Evolutionary conservation across 1,140 invertebrate species (phyloP).

Genomic region (Trialeurodes vaporariorum): DNA sequence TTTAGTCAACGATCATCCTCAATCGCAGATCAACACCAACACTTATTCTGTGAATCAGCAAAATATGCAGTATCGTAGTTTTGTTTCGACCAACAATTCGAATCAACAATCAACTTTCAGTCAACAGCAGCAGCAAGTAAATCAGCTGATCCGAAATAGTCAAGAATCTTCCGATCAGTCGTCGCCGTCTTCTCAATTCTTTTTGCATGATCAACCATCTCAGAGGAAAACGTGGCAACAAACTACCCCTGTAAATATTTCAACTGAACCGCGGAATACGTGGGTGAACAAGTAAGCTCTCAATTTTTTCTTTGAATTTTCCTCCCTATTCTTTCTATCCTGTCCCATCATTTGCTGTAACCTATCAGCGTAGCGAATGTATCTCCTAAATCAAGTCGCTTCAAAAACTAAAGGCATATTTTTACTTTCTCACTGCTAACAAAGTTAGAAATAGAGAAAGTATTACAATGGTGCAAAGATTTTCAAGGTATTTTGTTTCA

Average conservation of each 20-base stretch:
- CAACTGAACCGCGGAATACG: slow-evolving; percentile 1
- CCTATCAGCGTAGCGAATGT: no score
- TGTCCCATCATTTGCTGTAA: no score
- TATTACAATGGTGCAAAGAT: no score
- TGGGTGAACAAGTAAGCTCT: neutral
- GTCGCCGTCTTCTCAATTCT: neutral
- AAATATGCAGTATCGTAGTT: neutral
- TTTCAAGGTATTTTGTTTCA: no score
- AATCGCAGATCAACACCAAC: neutral
- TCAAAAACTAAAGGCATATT: no score
- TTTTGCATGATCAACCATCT: neutral
- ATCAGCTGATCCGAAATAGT: slow-evolving; percentile 11
- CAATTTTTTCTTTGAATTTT: neutral
- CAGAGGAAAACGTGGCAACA: neutral
- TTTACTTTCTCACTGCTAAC: no score
- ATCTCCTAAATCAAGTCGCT: no score
- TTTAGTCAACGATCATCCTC: slow-evolving; percentile 10
- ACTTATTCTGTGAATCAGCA: neutral
- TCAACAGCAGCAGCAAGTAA: slow-evolving; percentile 7
- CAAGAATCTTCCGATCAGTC: neutral
- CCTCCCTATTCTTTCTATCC: no score
- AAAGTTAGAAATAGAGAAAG: no score
- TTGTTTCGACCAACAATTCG: slow-evolving; percentile 1
- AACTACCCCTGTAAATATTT: neutral
- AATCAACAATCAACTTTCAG: neutral